These are phyloP conservation scores for Athripsodes cinereus DNA, from an alignment of 2,888 invertebrate species.

Conservation along the genomic window DNA sequence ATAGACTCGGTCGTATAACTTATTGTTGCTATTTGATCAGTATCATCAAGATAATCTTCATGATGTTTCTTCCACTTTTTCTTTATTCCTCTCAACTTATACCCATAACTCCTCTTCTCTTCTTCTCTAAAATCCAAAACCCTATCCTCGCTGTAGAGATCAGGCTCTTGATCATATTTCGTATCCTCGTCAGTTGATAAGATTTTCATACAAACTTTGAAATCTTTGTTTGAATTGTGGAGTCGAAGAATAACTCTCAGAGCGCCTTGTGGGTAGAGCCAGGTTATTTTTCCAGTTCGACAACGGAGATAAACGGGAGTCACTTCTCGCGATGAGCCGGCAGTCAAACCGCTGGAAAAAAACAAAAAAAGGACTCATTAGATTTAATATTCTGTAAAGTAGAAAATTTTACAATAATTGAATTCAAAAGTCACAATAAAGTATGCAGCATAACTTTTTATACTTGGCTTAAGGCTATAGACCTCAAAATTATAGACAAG, in stretches of 20 bases:
- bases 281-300: conserved; percentile 63
- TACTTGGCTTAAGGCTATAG: too few relatives aligned
- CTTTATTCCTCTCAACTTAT: conserved; percentile 6
- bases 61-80: conserved; percentile 1
- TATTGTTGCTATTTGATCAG: not conserved
- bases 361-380: not conserved
- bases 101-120: not conserved
- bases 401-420: too few relatives aligned
- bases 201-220: conserved; percentile 63
- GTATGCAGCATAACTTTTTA: too few relatives aligned
- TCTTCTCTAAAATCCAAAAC: conserved; percentile 28
- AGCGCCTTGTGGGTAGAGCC: conserved; percentile 71
- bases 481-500: too few relatives aligned
- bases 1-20: not conserved
- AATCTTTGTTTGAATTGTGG: conserved; percentile 55
- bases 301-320: conserved; percentile 73
- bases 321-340: conserved; percentile 55
- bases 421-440: too few relatives aligned
- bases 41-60: conserved; percentile 5
- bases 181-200: conserved; percentile 39
- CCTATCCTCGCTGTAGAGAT: conserved; percentile 51
- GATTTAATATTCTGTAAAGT: too few relatives aligned
- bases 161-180: conserved; percentile 45
- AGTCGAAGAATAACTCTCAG: conserved; percentile 60
- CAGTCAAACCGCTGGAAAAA: conserved; percentile 25